Evolutionary conservation across 2,797 vertebrate species (phyloP), one percentile per base, ranked within the genome.

Genomic region (Glyptemys insculpta): DNA sequence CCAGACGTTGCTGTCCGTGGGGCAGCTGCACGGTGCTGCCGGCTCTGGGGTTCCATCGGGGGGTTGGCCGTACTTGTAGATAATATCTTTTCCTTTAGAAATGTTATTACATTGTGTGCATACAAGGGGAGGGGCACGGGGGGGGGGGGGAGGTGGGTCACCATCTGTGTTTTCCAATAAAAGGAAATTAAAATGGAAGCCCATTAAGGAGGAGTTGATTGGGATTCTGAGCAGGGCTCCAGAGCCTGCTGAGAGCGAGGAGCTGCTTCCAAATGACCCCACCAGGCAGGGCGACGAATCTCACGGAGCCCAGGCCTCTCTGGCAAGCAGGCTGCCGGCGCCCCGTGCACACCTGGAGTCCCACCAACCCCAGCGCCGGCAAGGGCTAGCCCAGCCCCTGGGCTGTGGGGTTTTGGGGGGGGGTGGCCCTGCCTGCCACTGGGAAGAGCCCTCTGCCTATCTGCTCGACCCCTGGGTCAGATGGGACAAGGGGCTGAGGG

Each of bases 121-220:
- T 92, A 97, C 27, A 3, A 92, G 95, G 80, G 83, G 68, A 88
- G 21, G 18, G 68, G 65, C 4, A 16, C 31, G 7, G 34, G 31
- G 3, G 3, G 14, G 3, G 14, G 92, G 94, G 78, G 94, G 27
- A 6, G 56, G 27, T 12, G 56, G 56, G 90, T 97, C 97, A 96
- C 98, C 98, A 98, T 98, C 98, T 98, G 98, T 98, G 97, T 98
- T 98, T 97, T 98, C 98, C 97, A 98, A 98, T 98, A 98, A 98
- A 98, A 98, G 97, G 96, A 98, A 98, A 98, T 98, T 96, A 98
- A 97, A 98, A 98, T 97, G 96, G 97, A 97, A 98, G 96, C 95
- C 96, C 95, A 97, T 98, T 98, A 98, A 98, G 97, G 98, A 81
- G 95, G 95, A 95, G 97, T 98, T 97, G 81, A 92, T 97, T 96